A percentile compares a stretch with the other conserved stretches of the same genome.
phyloP scores from a whole-genome alignment of 2,797 vertebrate genomes.

The Gymnothorax javanicus region DNA sequence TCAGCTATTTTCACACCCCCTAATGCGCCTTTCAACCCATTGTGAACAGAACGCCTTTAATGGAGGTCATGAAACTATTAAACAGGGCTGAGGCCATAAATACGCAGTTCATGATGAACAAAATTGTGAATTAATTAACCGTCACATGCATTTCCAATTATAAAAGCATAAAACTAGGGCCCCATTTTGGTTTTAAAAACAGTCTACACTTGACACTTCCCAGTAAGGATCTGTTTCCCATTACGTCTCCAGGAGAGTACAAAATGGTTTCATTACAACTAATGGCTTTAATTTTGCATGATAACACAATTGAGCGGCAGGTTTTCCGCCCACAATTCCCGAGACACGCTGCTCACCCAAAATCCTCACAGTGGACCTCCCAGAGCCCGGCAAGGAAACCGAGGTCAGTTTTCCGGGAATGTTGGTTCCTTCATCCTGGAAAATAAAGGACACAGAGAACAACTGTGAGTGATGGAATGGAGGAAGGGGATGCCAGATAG shows the following conservation, averaged over 20 bases:
- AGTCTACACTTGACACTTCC: neutral
- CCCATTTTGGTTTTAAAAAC: neutral
- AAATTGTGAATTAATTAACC: too few relatives aligned
- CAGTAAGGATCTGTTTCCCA: neutral
- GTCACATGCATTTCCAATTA: too few relatives aligned
- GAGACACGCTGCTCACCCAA: conserved; percentile 15
- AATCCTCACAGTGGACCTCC: neutral
- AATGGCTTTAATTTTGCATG: neutral
- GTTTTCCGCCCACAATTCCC: neutral
- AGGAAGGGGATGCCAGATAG: neutral
- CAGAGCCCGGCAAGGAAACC: neutral
- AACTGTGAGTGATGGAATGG: neutral
- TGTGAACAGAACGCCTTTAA: too few relatives aligned
- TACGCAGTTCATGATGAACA: too few relatives aligned
- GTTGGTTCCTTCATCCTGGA: conserved; percentile 7
- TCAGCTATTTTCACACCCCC: too few relatives aligned
- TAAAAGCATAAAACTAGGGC: neutral
- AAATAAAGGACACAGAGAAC: neutral
- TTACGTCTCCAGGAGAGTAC: neutral
- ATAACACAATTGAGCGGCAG: neutral
- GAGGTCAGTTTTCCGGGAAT: neutral
- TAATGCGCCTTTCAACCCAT: too few relatives aligned
- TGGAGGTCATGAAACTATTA: too few relatives aligned
- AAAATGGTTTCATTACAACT: neutral
- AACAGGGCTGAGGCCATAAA: too few relatives aligned